Conservation (phyloP, 2,888 invertebrate species). For the Octonoba sinensis region DNA sequence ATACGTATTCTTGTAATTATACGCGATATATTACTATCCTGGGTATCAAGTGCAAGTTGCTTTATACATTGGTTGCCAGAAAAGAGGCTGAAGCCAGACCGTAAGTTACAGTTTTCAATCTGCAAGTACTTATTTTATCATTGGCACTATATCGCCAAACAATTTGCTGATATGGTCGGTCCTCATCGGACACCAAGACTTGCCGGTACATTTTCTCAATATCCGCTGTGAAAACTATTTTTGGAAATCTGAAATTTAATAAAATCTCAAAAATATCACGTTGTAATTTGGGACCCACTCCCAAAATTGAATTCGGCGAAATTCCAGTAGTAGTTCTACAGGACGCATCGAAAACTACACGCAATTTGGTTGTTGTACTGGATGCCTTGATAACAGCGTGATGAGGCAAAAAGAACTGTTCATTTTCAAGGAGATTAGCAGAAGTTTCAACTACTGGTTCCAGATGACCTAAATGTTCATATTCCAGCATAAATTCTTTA, state of each 20-base stretch:
- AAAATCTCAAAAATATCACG: background rate
- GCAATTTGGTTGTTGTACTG: background rate
- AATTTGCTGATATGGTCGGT: no score
- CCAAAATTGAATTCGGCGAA: background rate
- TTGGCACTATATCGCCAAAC: no score
- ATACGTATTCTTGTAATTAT: no score
- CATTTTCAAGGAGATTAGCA: background rate
- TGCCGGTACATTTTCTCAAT: background rate
- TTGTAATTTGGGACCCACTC: background rate
- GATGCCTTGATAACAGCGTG: background rate
- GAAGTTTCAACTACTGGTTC: no score
- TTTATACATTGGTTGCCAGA: no score
- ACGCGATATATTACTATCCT: no score
- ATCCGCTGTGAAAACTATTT: background rate
- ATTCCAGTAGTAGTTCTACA: background rate
- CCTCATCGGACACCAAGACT: no score
- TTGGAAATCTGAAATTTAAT: background rate
- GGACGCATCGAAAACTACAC: background rate
- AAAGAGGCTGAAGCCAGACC: no score
- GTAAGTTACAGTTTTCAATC: no score
- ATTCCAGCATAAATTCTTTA: background rate
- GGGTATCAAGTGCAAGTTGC: no score
- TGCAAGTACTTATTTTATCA: no score
- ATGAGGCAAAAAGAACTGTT: background rate
- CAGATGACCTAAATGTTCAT: background rate